These are phyloP conservation scores for Papilio demoleus DNA, from an alignment of 2,888 invertebrate genomes.

Conservation along the genomic window DNA sequence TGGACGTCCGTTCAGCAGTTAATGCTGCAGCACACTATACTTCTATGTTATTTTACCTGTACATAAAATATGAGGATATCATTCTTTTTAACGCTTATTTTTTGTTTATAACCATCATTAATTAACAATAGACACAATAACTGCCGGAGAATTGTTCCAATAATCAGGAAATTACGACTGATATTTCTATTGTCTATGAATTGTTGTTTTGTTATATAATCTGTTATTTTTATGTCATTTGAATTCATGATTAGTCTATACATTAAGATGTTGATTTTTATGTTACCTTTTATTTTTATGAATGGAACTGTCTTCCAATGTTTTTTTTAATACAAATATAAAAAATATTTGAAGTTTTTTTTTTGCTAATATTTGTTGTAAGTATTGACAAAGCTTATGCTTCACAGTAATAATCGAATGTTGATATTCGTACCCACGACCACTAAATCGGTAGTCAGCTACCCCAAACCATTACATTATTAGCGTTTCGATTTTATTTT, in stretches of 20 bases:
- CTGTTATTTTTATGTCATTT: neutral
- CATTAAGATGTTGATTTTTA: neutral
- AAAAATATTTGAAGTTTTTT: no score
- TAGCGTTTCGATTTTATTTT: no score
- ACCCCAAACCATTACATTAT: no score
- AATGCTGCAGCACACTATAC: no score
- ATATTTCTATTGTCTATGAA: constrained; percentile 14
- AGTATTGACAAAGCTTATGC: no score
- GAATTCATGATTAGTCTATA: neutral
- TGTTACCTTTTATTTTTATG: neutral
- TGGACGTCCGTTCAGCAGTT: no score
- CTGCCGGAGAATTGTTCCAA: constrained; percentile 5
- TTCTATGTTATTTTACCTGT: neutral
- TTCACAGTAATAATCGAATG: no score
- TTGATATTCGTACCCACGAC: no score
- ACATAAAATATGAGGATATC: neutral
- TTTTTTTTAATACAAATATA: no score
- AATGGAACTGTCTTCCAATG: no score
- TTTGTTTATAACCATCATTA: constrained; percentile 6
- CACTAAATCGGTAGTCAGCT: no score
- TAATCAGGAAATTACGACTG: constrained; percentile 20
- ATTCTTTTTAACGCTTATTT: neutral
- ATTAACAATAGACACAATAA: neutral
- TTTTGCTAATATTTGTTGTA: no score
- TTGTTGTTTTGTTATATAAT: neutral